These are phyloP conservation scores for Discoglossus pictus DNA, from an alignment of 2,797 vertebrate genomes.

Conservation along the genomic window DNA sequence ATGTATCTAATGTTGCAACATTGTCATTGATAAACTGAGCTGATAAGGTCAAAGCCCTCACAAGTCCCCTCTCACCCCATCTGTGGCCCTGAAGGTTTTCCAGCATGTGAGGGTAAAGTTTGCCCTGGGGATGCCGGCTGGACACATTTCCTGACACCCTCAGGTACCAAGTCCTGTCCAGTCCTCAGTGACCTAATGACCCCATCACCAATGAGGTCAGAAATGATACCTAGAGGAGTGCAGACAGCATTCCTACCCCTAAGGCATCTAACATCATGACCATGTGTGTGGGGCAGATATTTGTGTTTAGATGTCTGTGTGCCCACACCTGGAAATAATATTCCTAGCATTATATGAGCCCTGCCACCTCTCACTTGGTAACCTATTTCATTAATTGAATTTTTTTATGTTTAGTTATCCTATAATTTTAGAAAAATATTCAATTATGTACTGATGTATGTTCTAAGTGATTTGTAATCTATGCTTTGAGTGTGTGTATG, in stretches of 20 bases:
- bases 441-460: too few species aligned
- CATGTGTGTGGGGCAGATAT: slow-evolving; percentile 17
- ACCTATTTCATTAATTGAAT: too few species aligned
- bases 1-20: slow-evolving; percentile 26
- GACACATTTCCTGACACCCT: slow-evolving; percentile 48
- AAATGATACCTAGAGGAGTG: slow-evolving; percentile 2
- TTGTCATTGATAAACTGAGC: slow-evolving; percentile 13
- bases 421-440: not conserved
- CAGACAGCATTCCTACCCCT: slow-evolving; percentile 18
- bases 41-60: slow-evolving; percentile 43
- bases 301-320: not conserved
- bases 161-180: slow-evolving; percentile 31
- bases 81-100: slow-evolving; percentile 32
- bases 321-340: too few species aligned
- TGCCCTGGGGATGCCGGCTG: slow-evolving; percentile 29
- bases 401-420: too few species aligned
- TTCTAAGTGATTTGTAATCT: too few species aligned
- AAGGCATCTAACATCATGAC: not conserved
- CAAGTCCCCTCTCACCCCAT: slow-evolving; percentile 28
- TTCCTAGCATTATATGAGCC: not conserved
- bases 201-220: slow-evolving; percentile 34
- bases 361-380: not conserved
- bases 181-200: slow-evolving; percentile 43
- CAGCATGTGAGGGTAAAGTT: slow-evolving; percentile 21
- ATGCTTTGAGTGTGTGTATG: too few species aligned